These are phyloP conservation scores for Diadophis punctatus DNA, from an alignment of 2,113 vertebrate species.

Conservation along the genomic window DNA sequence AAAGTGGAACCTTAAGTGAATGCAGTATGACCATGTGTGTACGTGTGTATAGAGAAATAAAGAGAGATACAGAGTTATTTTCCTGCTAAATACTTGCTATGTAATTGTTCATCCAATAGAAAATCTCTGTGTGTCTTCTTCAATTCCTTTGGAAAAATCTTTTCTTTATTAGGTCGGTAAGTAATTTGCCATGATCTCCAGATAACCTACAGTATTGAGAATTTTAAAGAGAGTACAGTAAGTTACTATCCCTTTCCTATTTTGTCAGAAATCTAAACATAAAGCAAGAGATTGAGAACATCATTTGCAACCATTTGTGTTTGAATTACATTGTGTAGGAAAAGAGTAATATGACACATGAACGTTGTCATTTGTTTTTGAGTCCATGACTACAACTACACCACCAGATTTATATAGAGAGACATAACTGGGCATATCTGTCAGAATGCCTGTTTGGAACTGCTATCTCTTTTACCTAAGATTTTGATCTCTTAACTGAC, in stretches of 20 bases:
- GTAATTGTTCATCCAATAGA: constrained; percentile 26
- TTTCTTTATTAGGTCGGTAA: constrained; percentile 27
- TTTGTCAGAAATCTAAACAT: background rate
- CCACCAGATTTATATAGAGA: background rate
- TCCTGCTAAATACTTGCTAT: constrained; percentile 27
- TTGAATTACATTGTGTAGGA: background rate
- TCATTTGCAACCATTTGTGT: background rate
- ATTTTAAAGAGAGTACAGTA: background rate
- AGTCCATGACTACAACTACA: background rate
- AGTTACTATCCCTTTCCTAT: background rate
- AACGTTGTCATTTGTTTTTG: background rate
- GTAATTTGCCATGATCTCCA: constrained; percentile 41
- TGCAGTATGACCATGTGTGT: background rate
- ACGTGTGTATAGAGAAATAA: background rate
- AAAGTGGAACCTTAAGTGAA: background rate
- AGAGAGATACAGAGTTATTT: background rate
- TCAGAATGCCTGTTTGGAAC: background rate
- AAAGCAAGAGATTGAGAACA: background rate
- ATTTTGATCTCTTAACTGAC: background rate
- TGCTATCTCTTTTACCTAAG: background rate
- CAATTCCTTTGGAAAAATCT: constrained; percentile 36
- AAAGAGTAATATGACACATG: background rate
- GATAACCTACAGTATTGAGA: constrained; percentile 24
- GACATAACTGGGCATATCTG: background rate
- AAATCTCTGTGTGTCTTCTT: constrained; percentile 34